Percentiles rank a stretch among this genome's conserved stretches.
These are phyloP conservation scores for Linnaemya tessellans DNA, from an alignment of 2,888 invertebrate species.

Conservation along the genomic window DNA sequence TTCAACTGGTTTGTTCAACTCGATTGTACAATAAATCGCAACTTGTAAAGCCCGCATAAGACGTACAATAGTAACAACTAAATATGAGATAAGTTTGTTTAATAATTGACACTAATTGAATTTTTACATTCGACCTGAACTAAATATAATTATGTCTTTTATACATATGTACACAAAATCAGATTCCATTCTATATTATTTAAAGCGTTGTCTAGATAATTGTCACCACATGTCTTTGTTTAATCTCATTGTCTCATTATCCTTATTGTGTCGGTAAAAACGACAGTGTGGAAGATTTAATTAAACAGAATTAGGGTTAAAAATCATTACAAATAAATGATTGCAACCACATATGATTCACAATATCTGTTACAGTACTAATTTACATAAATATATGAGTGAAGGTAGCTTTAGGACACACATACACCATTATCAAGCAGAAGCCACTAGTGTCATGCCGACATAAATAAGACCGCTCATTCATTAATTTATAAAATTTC, in stretches of 20 bases:
- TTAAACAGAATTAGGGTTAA: constrained; percentile 79
- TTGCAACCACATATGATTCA: constrained; percentile 53
- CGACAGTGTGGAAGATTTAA: constrained; percentile 43
- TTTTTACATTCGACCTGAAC: not conserved
- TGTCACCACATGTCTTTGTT: constrained; percentile 43
- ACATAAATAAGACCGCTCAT: constrained; percentile 71
- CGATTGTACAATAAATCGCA: too few species aligned
- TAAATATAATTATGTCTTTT: not conserved
- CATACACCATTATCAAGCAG: constrained; percentile 5
- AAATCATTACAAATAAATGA: constrained; percentile 24
- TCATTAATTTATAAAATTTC: constrained; percentile 78
- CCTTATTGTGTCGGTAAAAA: constrained; percentile 38
- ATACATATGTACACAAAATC: not conserved
- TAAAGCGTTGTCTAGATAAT: constrained; percentile 20
- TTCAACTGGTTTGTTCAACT: too few species aligned
- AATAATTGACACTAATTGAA: not conserved
- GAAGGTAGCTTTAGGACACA: constrained; percentile 53
- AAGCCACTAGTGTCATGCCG: constrained; percentile 7
- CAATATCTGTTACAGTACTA: constrained; percentile 66
- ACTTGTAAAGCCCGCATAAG: too few species aligned
- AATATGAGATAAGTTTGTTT: not conserved
- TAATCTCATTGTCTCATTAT: constrained; percentile 33
- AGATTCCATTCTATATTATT: not conserved
- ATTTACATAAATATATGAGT: constrained; percentile 64
- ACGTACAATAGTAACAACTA: too few species aligned